Conservation (phyloP, 2,113 vertebrate genomes). For the Brachypteracias leptosomus region DNA sequence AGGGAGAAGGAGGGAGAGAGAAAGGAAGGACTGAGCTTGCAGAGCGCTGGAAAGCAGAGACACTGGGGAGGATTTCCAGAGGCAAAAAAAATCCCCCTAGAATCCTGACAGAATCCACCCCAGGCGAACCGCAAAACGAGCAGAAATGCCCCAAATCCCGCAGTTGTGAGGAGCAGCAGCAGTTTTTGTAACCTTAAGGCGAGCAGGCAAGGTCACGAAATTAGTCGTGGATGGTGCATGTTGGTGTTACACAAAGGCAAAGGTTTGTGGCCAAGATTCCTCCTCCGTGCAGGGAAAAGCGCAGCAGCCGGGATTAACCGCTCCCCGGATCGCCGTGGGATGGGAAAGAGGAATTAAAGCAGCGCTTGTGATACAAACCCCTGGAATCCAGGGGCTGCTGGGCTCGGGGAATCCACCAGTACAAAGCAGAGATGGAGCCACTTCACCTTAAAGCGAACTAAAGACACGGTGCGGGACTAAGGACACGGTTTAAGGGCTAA, state of each 20-base stretch:
- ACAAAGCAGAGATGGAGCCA: background rate
- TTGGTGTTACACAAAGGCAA: conserved; percentile 32
- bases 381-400: background rate
- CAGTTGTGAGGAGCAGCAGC: background rate
- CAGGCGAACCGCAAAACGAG: background rate
- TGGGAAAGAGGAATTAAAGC: background rate
- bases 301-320: background rate
- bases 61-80: background rate
- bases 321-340: background rate
- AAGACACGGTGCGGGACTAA: background rate
- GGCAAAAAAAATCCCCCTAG: background rate
- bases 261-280: background rate
- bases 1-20: background rate
- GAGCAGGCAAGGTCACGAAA: conserved; percentile 28
- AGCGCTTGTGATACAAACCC: background rate
- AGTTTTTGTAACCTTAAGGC: background rate
- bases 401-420: background rate
- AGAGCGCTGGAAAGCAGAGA: background rate
- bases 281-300: background rate
- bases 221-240: background rate
- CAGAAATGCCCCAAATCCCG: background rate
- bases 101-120: background rate
- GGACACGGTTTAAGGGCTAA: background rate
- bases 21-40: background rate
- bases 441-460: background rate